Base-by-base conservation (phyloP, 2,113 vertebrate genomes). In the Uria aalge region DNA sequence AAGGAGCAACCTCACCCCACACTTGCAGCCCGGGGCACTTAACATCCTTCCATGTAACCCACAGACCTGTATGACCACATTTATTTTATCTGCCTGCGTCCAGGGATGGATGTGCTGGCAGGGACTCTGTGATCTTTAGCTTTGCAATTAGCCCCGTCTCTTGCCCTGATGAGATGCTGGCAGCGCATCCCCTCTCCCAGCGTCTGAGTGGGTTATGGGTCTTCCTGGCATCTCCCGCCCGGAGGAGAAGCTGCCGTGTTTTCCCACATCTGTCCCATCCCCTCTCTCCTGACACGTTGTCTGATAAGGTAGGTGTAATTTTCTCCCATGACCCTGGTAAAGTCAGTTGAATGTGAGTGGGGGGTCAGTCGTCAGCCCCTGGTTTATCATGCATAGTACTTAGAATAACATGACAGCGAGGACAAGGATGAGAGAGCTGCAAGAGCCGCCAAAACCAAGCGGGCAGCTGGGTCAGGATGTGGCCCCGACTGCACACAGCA, bases 391-490 rank as follows among this genome's bases (percentile, higher is more conserved):
- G 50, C 16, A 0, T 29, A 41, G n/a, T 62, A 62, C 24, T 81
- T 53, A 21, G 45, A 30, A 23, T 62, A 41, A 50, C 29, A 29
- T 3, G 29, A 66, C 55, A 74, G 57, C 12, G 19, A 80, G 72
- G 73, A 53, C 34, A 52, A 63, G 48, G 48, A 32, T 22, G 47
- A 50, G 76, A 59, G 52, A 14, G 0, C 59, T 84, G 38, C n/a
- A 67, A 57, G 68, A 50, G 48, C 59, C 0, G 0, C 64, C 2
- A 4, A 57, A 6, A 55, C 15, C 17, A 6, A 38, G 41, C 0
- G 1, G 45, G 67, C 4, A 2, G 12, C 80, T 80, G 36, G 34
- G 40, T 74, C 68, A 59, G 87, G 60, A 34, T 45, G 81, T 24
- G 43, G 55, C n/a, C 53, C 32, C 0, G 2, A 5, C 50, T 53